Base-by-base conservation (phyloP, 2,797 vertebrate species). In the Gephyroberyx darwinii region DNA sequence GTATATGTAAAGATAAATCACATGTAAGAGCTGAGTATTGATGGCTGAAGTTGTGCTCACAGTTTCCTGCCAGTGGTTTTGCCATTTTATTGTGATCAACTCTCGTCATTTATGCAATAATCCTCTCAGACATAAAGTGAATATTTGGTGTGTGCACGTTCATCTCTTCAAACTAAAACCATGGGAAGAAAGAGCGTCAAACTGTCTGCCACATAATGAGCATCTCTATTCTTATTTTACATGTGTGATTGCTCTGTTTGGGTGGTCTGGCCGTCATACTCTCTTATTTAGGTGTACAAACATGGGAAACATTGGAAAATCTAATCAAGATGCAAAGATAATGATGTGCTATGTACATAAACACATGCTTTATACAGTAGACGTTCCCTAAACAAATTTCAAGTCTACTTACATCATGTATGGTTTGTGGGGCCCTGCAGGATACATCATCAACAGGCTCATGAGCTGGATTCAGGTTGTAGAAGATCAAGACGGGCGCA, bases 291-390 rank as follows among this genome's bases (percentile, higher is more conserved):
- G 78, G 81, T 82, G 86, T n/a, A 79, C 77, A 89, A 89, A 88
- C 85, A 86, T 51, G 41, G 71, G 72, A 87, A 71, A 76, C 19
- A 10, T 69, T 69, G 65, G 81, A 72, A 85, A 88, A 88, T 86
- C 80, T 78, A 77, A 89, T 89, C 86, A 90, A 80, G 84, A 85
- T 87, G 76, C 69, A 86, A 76, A 86, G 82, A 88, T 87, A 89
- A 89, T 87, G 90, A 85, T 31, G 72, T 82, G 78, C 83, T 75
- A 78, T 77, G 73, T 74, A 84, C 72, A 84, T 84, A 91, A 90
- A 89, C 87, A 91, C 62, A 65, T 41, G 69, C 70, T 81, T 66
- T 69, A 64, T 62, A 77, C 60, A 80, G 86, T 67, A 76, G 79
- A 86, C 17, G 8, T 75, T 84, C 76, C 71, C 77, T 67, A 91